Evolutionary conservation across 2,113 vertebrate genomes (phyloP), one percentile per base, ranked within the genome.

Genomic region (Centropristis striata): DNA sequence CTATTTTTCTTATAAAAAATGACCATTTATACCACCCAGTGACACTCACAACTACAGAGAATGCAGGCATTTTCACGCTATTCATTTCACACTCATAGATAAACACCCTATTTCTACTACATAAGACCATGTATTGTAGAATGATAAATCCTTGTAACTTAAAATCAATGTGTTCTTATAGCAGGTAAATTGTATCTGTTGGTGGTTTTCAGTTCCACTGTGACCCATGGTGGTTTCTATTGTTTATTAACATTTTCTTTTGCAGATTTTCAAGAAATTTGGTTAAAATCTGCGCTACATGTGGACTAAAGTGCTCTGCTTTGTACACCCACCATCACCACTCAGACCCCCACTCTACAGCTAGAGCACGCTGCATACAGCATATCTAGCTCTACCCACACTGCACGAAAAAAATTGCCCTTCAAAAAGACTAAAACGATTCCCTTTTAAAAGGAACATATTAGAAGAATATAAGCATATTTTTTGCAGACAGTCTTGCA

Each of bases 311-410:
- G 27, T n/a, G 41, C 18, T 32, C 5, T 46, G 18, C n/a, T n/a
- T 44, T 36, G 41, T 36, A 41, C 39, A 44, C 39, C 18, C 39
- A 32, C 11, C 66, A 1, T 55, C 39, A n/a, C n/a, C 25, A 42
- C 51, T n/a, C 67, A 15, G 8, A 21, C 67, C 51, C 42, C 49
- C 8, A 18, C 65, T 39, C 0, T 42, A 5, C 4, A 0, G 25
- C 7, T 11, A 20, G 15, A 1, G 2, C 5, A 0, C 5, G 2
- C n/a, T n/a, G n/a, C n/a, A 1, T 20, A 11, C 21, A 58, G n/a
- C 21, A 6, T 21, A 46, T 15, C 8, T 32, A 10, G 21, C 36
- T 54, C 23, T 53, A 18, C 47, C 47, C n/a, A 51, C n/a, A 25
- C 21, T 9, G 13, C 1, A 14, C 3, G 23, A 50, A 12, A 12